phyloP scores from a whole-genome alignment of 1,140 invertebrate species.

The Caenorhabditis tropicalis region DNA sequence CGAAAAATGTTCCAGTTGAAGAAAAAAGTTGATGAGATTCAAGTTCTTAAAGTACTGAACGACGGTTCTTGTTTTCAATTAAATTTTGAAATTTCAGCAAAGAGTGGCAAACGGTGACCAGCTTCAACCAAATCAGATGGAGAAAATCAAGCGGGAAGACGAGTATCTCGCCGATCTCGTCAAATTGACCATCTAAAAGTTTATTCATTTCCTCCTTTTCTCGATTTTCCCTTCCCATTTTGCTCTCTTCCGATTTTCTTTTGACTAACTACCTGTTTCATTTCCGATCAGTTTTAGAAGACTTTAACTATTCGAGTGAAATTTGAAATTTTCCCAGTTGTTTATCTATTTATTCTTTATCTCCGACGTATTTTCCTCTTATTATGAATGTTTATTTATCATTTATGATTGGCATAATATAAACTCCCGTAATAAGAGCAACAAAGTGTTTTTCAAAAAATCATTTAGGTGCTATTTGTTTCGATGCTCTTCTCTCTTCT shows the following conservation, averaged over 20 bases:
- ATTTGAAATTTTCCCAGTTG: slow-evolving; percentile 18
- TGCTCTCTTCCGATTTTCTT: background rate
- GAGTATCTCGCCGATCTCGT: slow-evolving; percentile 43
- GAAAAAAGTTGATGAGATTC: slow-evolving; percentile 69
- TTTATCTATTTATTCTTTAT: slow-evolving; percentile 19
- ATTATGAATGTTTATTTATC: slow-evolving; percentile 11
- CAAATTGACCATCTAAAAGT: slow-evolving; percentile 34
- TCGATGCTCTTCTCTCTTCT: slow-evolving; percentile 66
- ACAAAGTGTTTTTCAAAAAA: background rate
- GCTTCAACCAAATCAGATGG: slow-evolving; percentile 67
- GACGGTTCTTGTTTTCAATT: background rate
- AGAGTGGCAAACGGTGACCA: slow-evolving; percentile 54
- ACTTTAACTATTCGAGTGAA: slow-evolving; percentile 37
- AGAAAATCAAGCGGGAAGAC: slow-evolving; percentile 62
- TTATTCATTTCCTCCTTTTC: background rate
- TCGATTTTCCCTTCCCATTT: background rate
- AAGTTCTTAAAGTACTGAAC: slow-evolving; percentile 53
- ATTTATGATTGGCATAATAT: slow-evolving; percentile 15
- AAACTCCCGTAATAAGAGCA: slow-evolving; percentile 33
- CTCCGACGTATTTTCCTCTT: background rate
- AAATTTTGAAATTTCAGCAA: slow-evolving; percentile 2
- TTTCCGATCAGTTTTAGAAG: slow-evolving; percentile 25
- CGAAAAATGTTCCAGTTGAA: slow-evolving; percentile 62
- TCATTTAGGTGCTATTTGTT: slow-evolving; percentile 54
- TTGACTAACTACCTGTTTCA: background rate